These are phyloP conservation scores for Pogonognathellus flavescens DNA, from an alignment of 1,140 invertebrate species.

Conservation along the genomic window DNA sequence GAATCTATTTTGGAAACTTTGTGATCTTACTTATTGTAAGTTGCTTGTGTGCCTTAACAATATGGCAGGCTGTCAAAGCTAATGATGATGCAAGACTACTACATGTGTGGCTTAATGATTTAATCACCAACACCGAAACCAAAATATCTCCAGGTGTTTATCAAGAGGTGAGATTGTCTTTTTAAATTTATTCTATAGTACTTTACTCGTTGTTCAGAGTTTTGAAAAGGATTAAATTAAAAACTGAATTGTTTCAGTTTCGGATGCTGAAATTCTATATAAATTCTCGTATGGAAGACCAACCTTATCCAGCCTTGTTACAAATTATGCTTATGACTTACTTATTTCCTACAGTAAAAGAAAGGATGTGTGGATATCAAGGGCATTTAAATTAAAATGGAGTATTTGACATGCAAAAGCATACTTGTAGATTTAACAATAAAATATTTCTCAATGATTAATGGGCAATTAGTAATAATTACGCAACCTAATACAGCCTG, in stretches of 20 bases:
- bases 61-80: slow-evolving; percentile 54
- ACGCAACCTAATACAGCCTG: too few species aligned
- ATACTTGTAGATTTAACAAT: too few species aligned
- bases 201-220: too few species aligned
- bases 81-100: slow-evolving; percentile 54
- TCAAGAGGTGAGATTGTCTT: background rate
- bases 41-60: slow-evolving; percentile 11
- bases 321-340: background rate
- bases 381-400: too few species aligned
- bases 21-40: background rate
- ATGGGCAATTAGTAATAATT: too few species aligned
- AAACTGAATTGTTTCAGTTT: slow-evolving; percentile 44
- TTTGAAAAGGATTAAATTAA: too few species aligned
- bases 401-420: too few species aligned
- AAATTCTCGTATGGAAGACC: slow-evolving; percentile 55
- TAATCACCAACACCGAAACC: slow-evolving; percentile 5
- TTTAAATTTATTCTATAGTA: too few species aligned
- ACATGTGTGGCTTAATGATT: slow-evolving; percentile 60
- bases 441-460: too few species aligned
- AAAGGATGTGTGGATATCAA: too few species aligned
- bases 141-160: background rate
- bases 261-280: slow-evolving; percentile 51
- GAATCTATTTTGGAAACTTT: slow-evolving; percentile 1
- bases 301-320: slow-evolving; percentile 49
- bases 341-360: too few species aligned